Conservation (phyloP, 2,113 vertebrate genomes). For the Laticauda colubrina region DNA sequence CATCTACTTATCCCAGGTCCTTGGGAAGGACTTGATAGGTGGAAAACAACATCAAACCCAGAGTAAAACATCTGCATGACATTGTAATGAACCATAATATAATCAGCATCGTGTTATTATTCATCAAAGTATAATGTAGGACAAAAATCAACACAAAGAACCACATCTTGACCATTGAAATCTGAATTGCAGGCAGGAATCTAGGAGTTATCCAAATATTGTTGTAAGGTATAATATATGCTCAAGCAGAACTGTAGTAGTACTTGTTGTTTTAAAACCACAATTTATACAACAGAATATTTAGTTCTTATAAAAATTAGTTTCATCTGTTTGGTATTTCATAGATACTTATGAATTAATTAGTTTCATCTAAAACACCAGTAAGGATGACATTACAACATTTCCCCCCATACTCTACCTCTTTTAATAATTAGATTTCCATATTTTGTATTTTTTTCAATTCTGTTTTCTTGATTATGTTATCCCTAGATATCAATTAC, state of each 20-base stretch:
- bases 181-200: not conserved
- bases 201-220: not conserved
- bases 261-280: not conserved
- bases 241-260: not conserved
- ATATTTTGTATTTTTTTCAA: not conserved
- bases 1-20: not conserved
- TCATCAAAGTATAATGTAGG: not conserved
- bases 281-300: not conserved
- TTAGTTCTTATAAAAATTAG: not conserved
- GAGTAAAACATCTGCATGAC: not conserved
- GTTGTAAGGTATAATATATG: not conserved
- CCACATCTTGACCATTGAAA: not conserved
- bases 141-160: not conserved
- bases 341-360: too few species aligned
- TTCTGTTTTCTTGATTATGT: not conserved
- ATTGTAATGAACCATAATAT: not conserved
- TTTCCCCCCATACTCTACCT: not conserved
- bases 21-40: not conserved
- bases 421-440: not conserved
- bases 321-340: not conserved
- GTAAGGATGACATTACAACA: not conserved
- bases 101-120: not conserved
- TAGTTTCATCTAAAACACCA: not conserved
- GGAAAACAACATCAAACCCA: not conserved
- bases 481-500: not conserved